Percentiles rank a stretch among this genome's conserved stretches.
Conservation (phyloP, 2,797 vertebrate genomes). For the Amblyraja radiata region DNA sequence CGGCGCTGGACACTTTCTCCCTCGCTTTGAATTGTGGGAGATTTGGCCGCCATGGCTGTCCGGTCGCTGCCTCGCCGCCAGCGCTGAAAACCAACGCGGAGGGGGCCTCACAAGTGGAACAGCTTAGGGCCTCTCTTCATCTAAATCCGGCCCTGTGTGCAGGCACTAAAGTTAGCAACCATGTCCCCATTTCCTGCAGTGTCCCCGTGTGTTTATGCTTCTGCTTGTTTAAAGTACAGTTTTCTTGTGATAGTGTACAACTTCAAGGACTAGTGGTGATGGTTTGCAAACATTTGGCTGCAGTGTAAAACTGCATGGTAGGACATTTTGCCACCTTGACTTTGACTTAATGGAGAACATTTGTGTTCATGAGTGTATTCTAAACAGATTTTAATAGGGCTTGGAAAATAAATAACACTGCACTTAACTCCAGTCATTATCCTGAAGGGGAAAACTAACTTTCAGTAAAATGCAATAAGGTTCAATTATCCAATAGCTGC, state of each 20-base stretch:
- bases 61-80: too few relatives aligned
- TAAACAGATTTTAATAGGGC: background rate
- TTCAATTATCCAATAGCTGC: background rate
- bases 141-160: background rate
- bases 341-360: background rate
- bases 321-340: background rate
- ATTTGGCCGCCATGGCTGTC: too few relatives aligned
- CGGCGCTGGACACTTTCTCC: too few relatives aligned
- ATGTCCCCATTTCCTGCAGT: too few relatives aligned
- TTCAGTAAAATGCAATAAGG: background rate
- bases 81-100: too few relatives aligned
- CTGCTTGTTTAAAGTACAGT: background rate
- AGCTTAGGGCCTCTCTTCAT: too few relatives aligned
- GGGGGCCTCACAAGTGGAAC: too few relatives aligned
- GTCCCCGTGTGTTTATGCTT: background rate
- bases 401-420: background rate
- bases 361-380: constrained; percentile 1
- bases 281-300: background rate
- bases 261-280: background rate
- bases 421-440: background rate
- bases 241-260: background rate
- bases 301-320: background rate
- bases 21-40: too few relatives aligned
- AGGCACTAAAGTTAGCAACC: background rate
- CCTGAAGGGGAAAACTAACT: background rate